phyloP scores from a whole-genome alignment of 2,797 vertebrate genomes.

The Diplodus sargus region DNA sequence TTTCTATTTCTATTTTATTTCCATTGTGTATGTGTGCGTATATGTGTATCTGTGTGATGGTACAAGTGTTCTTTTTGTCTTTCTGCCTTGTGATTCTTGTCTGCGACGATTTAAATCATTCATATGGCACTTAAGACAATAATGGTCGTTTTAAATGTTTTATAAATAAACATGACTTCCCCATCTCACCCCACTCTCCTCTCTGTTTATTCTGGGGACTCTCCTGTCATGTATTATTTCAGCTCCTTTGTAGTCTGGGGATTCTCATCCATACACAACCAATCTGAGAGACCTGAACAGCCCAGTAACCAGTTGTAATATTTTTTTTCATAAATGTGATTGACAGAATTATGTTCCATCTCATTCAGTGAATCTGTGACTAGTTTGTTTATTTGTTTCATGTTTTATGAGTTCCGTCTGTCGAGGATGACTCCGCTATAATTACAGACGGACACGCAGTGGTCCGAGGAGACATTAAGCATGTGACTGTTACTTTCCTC shows the following conservation, averaged over 20 bases:
- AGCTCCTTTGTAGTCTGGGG: slow-evolving; percentile 45
- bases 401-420: slow-evolving; percentile 29
- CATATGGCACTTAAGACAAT: slow-evolving; percentile 56
- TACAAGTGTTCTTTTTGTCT: slow-evolving; percentile 42
- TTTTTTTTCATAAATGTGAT: slow-evolving; percentile 43
- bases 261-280: slow-evolving; percentile 46
- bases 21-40: neutral
- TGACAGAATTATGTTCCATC: slow-evolving; percentile 40
- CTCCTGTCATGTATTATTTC: slow-evolving; percentile 55
- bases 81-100: slow-evolving; percentile 23
- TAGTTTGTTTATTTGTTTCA: slow-evolving; percentile 48
- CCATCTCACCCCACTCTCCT: slow-evolving; percentile 24
- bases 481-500: slow-evolving; percentile 21
- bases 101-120: slow-evolving; percentile 60
- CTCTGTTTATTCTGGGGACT: slow-evolving; percentile 51
- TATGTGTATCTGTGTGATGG: slow-evolving; percentile 1
- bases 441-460: slow-evolving; percentile 49
- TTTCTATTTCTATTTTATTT: slow-evolving; percentile 22
- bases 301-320: slow-evolving; percentile 45
- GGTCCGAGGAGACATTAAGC: slow-evolving; percentile 32
- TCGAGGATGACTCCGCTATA: slow-evolving; percentile 36
- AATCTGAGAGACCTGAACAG: slow-evolving; percentile 38
- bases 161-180: slow-evolving; percentile 56
- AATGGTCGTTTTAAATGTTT: slow-evolving; percentile 61
- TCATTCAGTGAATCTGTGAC: slow-evolving; percentile 45